Evolutionary conservation across 2,888 invertebrate species (phyloP), one percentile per base, ranked within the genome.

Genomic region (Xestia rhomboidea): DNA sequence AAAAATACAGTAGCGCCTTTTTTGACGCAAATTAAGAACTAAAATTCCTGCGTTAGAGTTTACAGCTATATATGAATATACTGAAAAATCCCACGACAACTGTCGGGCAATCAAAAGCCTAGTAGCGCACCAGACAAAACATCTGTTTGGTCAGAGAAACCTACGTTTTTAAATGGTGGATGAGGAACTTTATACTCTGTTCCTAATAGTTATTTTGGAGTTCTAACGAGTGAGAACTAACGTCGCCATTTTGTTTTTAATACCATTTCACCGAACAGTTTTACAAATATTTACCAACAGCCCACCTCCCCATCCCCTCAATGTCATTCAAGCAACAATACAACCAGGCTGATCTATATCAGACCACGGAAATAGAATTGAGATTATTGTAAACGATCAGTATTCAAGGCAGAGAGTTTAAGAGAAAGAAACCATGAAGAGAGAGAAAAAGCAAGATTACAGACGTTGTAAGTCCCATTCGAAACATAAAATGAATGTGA

Each of bases 371-470:
- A 64, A 38, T 11, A 41, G 6, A 62, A 70, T 34, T 41, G 8
- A 21, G 57, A 63, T 81, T 27, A 68, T 64, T 73, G 13, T 0
- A 54, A 81, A 62, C 18, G 0, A 68, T 30, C 30, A n/a, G 13
- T 24, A 69, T 57, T 68, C 68, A 82, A 85, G 63, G 69, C 1
- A n/a, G n/a, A n/a, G n/a, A n/a, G n/a, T 24, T 27, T n/a, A 70
- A 75, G 8, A 64, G 11, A 70, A 60, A 70, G 3, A 41, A 46
- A 60, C 46, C 38, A 69, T 13, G 11, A 13, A 30, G 11, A n/a
- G 51, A 51, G 13, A 8, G 49, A 34, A 73, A 73, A 70, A 63
- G 18, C 67, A 75, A 82, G 67, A 38, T 46, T n/a, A 44, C 15
- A 30, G 27, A 38, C 30, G 30, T 49, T 30, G 70, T 21, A 44